A percentile compares a stretch with the other conserved stretches of the same genome.
phyloP scores from a whole-genome alignment of 53 echinoderm and acorn worm genomes.

The Patiria pectinifera region DNA sequence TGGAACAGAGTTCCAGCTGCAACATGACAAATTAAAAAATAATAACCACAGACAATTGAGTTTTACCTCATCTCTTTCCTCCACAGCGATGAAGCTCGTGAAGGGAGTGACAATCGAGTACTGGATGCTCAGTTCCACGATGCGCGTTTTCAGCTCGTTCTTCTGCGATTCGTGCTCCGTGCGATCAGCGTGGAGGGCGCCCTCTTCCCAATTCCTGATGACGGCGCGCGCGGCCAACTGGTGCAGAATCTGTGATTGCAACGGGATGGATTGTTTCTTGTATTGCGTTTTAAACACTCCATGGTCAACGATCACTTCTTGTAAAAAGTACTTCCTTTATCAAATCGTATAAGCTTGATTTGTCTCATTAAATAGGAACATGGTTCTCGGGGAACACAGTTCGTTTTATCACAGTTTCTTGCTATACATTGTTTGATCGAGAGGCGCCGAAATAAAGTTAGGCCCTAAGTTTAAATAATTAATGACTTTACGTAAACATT shows the following conservation, averaged over 20 bases:
- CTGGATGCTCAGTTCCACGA: slow-evolving; percentile 73
- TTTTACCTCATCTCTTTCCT: slow-evolving; percentile 77
- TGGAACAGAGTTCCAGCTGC: too few species aligned
- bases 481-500: too few species aligned
- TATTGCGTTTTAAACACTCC: neutral
- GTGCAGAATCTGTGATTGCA: slow-evolving; percentile 68
- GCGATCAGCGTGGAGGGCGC: slow-evolving; percentile 75
- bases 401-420: too few species aligned
- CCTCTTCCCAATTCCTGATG: slow-evolving; percentile 87
- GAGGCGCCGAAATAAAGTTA: too few species aligned
- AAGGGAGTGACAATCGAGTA: slow-evolving; percentile 82
- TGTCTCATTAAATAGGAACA: too few species aligned
- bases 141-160: slow-evolving; percentile 67
- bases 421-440: too few species aligned
- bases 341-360: too few species aligned
- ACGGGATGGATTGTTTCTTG: neutral
- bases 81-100: slow-evolving; percentile 89
- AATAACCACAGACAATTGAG: neutral
- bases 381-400: too few species aligned
- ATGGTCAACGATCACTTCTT: too few species aligned
- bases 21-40: too few species aligned
- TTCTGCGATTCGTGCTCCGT: slow-evolving; percentile 81
- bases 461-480: too few species aligned
- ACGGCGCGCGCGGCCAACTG: slow-evolving; percentile 77
- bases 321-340: too few species aligned